These are phyloP conservation scores for Pseudomyrmex sp. DNA, from an alignment of 1,140 invertebrate species.

Conservation along the genomic window DNA sequence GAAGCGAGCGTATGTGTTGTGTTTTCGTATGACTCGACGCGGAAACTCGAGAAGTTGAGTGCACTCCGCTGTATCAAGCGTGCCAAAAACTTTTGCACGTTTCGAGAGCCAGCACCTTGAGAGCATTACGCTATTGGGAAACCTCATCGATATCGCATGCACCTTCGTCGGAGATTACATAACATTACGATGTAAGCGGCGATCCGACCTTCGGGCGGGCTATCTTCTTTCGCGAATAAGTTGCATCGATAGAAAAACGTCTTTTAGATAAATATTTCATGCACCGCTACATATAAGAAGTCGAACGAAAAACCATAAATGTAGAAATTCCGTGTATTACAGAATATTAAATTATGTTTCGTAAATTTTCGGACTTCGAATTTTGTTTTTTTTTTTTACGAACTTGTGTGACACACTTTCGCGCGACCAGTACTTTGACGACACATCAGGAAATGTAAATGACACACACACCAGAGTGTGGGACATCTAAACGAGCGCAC, in stretches of 20 bases:
- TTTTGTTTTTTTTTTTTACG: background rate
- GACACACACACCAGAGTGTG: background rate
- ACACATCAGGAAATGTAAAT: background rate
- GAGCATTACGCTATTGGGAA: conserved; percentile 38
- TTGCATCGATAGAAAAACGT: background rate
- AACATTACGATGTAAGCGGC: conserved; percentile 20
- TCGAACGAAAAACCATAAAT: background rate
- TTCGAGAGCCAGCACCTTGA: conserved; percentile 38
- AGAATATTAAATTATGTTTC: background rate
- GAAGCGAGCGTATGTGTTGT: background rate
- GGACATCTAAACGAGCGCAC: background rate
- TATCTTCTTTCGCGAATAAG: conserved; percentile 16
- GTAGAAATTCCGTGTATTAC: background rate
- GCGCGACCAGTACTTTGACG: background rate
- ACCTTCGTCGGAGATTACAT: conserved; percentile 27
- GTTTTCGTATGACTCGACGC: conserved; percentile 1
- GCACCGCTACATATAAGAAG: background rate
- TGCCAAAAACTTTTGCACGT: conserved; percentile 30
- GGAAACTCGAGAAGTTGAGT: conserved; percentile 2
- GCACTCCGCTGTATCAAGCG: conserved; percentile 31
- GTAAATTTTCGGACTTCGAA: too few relatives aligned
- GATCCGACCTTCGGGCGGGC: background rate
- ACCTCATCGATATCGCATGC: conserved; percentile 44
- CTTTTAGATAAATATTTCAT: background rate
- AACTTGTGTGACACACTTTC: background rate